These are phyloP conservation scores for Glyptemys insculpta DNA, from an alignment of 2,797 vertebrate genomes.

Conservation along the genomic window DNA sequence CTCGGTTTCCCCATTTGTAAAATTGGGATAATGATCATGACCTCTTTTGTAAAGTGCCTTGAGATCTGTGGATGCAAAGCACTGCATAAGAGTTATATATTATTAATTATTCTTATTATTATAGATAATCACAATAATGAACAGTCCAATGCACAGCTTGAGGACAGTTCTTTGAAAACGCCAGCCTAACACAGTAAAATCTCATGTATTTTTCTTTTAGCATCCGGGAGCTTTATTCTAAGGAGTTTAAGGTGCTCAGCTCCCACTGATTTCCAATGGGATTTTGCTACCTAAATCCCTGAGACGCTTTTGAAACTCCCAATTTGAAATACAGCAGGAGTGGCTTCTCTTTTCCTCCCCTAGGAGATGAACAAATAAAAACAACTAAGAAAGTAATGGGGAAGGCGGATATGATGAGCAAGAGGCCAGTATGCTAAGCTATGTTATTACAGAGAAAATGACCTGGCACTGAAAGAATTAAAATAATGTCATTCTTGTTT, in stretches of 20 bases:
- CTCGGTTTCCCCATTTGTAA: fast-evolving
- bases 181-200: not conserved
- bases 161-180: not conserved
- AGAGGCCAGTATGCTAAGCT: conserved; percentile 24
- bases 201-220: not conserved
- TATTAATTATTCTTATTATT: not conserved
- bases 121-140: fast-evolving
- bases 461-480: conserved; percentile 71
- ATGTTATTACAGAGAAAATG: conserved; percentile 65
- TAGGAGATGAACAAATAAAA: not conserved
- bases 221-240: not conserved
- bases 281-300: not conserved
- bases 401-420: conserved; percentile 5
- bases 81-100: not conserved
- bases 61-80: fast-evolving
- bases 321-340: not conserved
- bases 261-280: not conserved
- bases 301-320: not conserved
- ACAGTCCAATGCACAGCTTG: fast-evolving
- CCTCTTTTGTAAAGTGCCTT: fast-evolving
- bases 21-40: not conserved
- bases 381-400: not conserved
- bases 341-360: not conserved
- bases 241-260: not conserved
- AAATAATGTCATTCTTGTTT: conserved; percentile 81